Evolutionary conservation across 92 coral and sea anemone genomes (phyloP).

Genomic region (Metridium senile): DNA sequence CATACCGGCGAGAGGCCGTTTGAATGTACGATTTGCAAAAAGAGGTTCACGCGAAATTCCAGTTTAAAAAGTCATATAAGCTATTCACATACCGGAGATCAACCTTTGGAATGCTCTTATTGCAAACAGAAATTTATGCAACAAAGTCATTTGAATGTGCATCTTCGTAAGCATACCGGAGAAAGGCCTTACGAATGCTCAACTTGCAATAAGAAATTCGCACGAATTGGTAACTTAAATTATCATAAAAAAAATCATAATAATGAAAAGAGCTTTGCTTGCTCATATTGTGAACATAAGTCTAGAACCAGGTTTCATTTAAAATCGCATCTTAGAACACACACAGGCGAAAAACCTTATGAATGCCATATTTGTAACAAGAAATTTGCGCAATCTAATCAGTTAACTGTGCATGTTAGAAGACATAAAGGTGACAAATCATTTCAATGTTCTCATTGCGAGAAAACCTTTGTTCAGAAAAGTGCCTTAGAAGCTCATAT

Average conservation of each 20-base stretch:
- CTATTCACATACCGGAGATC: neutral
- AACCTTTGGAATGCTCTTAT: neutral
- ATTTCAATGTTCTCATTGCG: neutral
- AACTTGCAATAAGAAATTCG: neutral
- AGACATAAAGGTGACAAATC: neutral
- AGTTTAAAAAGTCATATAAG: neutral
- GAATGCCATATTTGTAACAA: neutral
- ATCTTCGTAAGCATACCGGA: neutral
- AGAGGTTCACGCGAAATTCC: neutral
- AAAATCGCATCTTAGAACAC: neutral
- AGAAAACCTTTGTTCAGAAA: neutral
- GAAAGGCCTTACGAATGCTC: neutral
- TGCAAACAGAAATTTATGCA: neutral
- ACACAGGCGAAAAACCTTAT: neutral
- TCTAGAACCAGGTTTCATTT: neutral
- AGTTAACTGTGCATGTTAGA: neutral
- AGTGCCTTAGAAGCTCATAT: neutral
- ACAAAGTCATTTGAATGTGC: neutral
- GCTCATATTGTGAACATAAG: neutral
- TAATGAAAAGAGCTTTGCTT: neutral
- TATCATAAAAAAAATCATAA: neutral
- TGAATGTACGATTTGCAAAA: neutral
- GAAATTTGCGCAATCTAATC: neutral
- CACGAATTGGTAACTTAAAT: neutral
- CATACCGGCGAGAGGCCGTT: neutral